Conservation (phyloP, 1,140 invertebrate species). For the Hyles vespertilio region DNA sequence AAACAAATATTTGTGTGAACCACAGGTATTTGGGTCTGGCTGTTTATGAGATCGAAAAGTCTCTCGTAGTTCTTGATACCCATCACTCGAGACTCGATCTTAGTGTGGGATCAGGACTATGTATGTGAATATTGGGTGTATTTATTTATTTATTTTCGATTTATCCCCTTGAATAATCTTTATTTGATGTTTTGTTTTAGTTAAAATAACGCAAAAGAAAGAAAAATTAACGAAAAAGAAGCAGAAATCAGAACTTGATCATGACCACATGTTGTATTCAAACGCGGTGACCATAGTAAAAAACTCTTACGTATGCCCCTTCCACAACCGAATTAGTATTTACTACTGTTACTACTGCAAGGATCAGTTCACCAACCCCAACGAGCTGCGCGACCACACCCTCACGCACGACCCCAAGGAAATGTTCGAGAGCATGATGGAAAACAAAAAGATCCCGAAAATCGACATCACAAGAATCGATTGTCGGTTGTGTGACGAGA, state of each 20-base stretch:
- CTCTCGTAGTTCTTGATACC: too few relatives aligned
- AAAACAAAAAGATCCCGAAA: constrained; percentile 60
- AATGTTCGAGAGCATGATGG: constrained; percentile 48
- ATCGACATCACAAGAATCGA: constrained; percentile 64
- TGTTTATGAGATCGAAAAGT: too few relatives aligned
- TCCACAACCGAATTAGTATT: constrained; percentile 52
- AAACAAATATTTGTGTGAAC: too few relatives aligned
- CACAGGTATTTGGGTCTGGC: too few relatives aligned
- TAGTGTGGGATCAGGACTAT: too few relatives aligned
- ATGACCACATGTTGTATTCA: constrained; percentile 40
- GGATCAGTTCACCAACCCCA: constrained; percentile 55
- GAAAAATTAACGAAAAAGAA: constrained; percentile 20
- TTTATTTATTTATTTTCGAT: too few relatives aligned
- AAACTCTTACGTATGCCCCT: constrained; percentile 57
- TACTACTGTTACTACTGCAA: constrained; percentile 64
- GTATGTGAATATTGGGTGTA: too few relatives aligned
- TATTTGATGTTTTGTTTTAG: constrained; percentile 16
- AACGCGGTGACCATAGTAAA: constrained; percentile 50
- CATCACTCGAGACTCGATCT: too few relatives aligned
- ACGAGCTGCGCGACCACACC: constrained; percentile 56
- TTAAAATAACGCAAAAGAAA: constrained; percentile 8
- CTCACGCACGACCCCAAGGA: constrained; percentile 45
- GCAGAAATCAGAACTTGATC: constrained; percentile 28
- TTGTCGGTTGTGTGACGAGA: constrained; percentile 49
- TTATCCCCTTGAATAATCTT: too few relatives aligned